These are phyloP conservation scores for Proisotoma minuta DNA, from an alignment of 2,888 invertebrate species.

Conservation along the genomic window DNA sequence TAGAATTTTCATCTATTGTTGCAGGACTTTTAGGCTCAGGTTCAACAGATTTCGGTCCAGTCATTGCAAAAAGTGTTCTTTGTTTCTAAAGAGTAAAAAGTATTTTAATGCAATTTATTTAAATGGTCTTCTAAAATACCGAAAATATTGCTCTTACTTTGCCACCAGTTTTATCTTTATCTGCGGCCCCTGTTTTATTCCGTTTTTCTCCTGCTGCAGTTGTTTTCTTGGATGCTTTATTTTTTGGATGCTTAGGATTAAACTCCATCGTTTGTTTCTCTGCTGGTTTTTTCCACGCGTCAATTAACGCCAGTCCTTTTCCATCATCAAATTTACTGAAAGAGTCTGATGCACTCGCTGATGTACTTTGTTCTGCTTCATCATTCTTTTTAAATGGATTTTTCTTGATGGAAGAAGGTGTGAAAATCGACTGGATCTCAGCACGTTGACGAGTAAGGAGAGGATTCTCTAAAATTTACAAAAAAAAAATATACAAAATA, in stretches of 20 bases:
- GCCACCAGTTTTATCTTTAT: constrained; percentile 18
- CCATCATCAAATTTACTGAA: constrained; percentile 12
- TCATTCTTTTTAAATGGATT: constrained; percentile 39
- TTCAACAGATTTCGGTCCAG: background rate
- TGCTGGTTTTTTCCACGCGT: constrained; percentile 43
- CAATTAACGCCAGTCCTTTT: constrained; percentile 38
- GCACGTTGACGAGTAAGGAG: constrained; percentile 42
- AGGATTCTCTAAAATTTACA: constrained; percentile 38
- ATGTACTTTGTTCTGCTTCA: constrained; percentile 9
- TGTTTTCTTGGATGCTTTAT: constrained; percentile 16
- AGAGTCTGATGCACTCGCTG: background rate
- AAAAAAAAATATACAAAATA: background rate
- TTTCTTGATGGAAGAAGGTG: constrained; percentile 7
- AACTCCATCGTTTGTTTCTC: constrained; percentile 41
- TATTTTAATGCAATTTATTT: background rate
- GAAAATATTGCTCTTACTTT: background rate
- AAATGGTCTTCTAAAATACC: background rate
- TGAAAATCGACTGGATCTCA: constrained; percentile 39
- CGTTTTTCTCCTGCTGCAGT: constrained; percentile 7
- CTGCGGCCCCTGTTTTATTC: constrained; percentile 1
- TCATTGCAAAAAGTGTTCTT: constrained; percentile 37
- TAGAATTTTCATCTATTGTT: background rate
- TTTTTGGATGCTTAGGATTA: constrained; percentile 32
- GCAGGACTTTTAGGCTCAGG: background rate
- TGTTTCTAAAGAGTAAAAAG: constrained; percentile 26